Conservation (phyloP, 2,113 vertebrate species). For the Ciconia stormi region DNA sequence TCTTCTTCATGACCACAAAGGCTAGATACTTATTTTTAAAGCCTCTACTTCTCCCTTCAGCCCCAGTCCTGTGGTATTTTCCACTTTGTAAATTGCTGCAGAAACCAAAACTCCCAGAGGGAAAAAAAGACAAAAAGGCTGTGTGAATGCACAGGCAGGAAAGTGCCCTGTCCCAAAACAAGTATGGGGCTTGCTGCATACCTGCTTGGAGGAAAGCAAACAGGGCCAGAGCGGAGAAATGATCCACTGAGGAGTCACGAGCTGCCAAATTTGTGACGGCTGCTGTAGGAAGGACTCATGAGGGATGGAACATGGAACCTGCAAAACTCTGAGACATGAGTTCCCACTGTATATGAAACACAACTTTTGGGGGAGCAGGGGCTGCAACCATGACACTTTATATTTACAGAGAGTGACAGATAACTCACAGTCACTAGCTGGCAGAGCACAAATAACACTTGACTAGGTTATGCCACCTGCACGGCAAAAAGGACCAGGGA, state of each 20-base stretch:
- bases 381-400: neutral
- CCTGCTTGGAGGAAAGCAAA: neutral
- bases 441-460: neutral
- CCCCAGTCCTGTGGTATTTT: neutral
- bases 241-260: neutral
- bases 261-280: neutral
- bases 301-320: neutral
- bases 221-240: neutral
- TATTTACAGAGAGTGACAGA: neutral
- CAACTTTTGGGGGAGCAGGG: neutral
- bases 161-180: neutral
- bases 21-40: neutral
- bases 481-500: neutral
- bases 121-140: neutral
- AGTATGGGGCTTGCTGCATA: neutral
- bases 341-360: neutral
- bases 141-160: neutral
- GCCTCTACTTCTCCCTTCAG: neutral
- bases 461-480: neutral
- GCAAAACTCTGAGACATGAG: neutral
- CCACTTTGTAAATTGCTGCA: neutral
- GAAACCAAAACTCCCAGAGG: neutral
- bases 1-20: neutral
- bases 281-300: neutral
- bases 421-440: neutral